Base-by-base conservation (phyloP, 2,797 vertebrate species). In the Mormyrops attenuatus region DNA sequence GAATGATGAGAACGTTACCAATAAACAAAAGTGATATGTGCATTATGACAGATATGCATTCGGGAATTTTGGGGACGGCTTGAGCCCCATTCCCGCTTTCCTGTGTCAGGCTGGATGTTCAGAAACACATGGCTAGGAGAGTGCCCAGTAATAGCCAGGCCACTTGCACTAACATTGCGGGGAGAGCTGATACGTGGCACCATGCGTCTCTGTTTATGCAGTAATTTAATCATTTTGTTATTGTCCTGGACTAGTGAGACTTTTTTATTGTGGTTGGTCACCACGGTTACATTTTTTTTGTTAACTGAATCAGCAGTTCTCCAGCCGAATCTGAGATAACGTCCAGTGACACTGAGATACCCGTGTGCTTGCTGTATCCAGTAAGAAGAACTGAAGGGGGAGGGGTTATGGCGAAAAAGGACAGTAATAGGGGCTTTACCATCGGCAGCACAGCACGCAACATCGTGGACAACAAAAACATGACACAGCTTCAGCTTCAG, bases 211-310 rank as follows among this genome's bases (percentile, higher is more conserved):
- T 89, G 91, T 92, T 92, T 91, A 91, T 90, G 89, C 90, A 92
- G 90, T 91, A 93, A 93, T 93, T 90, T 90, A 92, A 92, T 93
- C 52, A 91, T 92, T 93, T 90, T 93, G 91, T 92, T 93, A 92
- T 93, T 93, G 91, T 91, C 60, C 90, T 88, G 90, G 73, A 88
- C 90, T 82, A 91, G 91, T 85, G 89, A 92, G 92, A 92, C 90
- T 69, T 92, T 93, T 93, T 92, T 92, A 92, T 92, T 92, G 90
- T 88, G 88, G 88, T 89, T 89, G 9, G 92, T 93, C 92, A 92
- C 92, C 90, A 44, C 89, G 92, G 91, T 88, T 92, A 91, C 88
- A 44, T 89, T 90, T 92, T 92, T 90, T 93, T 91, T 91, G 92
- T 93, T 90, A 92, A 88, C 89, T 88, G 90, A 91, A 88, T 88